Evolutionary conservation across 2,888 invertebrate species (phyloP).

Genomic region (Linnaemya vulpina): DNA sequence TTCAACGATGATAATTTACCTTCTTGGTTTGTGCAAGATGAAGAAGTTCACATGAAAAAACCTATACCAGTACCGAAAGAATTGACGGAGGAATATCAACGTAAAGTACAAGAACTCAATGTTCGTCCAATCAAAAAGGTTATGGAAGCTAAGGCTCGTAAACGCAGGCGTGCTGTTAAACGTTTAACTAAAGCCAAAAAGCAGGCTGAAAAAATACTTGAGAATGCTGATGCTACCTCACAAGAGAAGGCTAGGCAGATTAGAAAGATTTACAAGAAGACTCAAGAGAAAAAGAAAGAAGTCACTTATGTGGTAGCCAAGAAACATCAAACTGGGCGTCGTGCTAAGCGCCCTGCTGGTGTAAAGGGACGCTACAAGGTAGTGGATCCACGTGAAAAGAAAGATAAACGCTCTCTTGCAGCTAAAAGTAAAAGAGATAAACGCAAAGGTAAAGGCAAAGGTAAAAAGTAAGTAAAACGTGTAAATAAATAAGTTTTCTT

Average conservation of each 20-base stretch:
- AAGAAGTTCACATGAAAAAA: conserved; percentile 93
- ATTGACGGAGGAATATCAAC: conserved; percentile 92
- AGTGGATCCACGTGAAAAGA: conserved; percentile 98
- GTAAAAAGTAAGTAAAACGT: conserved; percentile 36
- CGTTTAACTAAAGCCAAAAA: conserved; percentile 97
- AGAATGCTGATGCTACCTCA: conserved; percentile 94
- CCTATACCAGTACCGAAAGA: conserved; percentile 93
- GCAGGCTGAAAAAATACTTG: conserved; percentile 96
- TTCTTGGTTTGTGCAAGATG: conserved; percentile 98
- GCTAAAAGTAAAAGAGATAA: conserved; percentile 78
- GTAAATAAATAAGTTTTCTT: background rate
- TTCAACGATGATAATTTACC: conserved; percentile 96
- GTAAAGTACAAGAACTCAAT: conserved; percentile 92
- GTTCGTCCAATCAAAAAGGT: conserved; percentile 98
- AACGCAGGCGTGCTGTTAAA: conserved; percentile 94
- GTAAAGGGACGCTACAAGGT: conserved; percentile 96
- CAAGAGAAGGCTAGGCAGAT: conserved; percentile 96
- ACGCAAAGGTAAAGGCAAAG: conserved; percentile 71
- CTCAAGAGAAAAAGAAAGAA: conserved; percentile 93
- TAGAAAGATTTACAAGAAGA: conserved; percentile 96
- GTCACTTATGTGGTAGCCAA: conserved; percentile 97
- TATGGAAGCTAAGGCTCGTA: conserved; percentile 98
- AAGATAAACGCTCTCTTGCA: conserved; percentile 89
- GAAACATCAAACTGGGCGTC: conserved; percentile 91
- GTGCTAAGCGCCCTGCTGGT: conserved; percentile 91